These are phyloP conservation scores for Macrobrachium rosenbergii DNA, from an alignment of 1,140 invertebrate genomes.

Conservation along the genomic window DNA sequence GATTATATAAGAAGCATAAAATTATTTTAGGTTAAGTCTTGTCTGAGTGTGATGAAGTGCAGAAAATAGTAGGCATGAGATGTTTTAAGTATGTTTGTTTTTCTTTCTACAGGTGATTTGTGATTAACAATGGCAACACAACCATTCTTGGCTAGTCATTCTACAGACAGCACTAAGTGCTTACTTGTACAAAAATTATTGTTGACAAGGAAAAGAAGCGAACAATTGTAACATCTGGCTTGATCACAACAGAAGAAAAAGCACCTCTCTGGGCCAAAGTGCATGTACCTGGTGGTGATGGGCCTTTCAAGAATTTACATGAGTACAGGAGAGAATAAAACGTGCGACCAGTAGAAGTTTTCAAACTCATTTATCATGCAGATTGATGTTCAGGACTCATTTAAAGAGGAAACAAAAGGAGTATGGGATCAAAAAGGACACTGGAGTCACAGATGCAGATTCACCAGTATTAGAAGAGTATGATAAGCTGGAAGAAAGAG, in stretches of 20 bases:
- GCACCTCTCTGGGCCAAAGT: constrained; percentile 27
- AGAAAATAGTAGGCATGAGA: too few species aligned
- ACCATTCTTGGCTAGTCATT: constrained; percentile 16
- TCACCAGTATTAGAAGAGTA: constrained; percentile 8
- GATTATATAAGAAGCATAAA: too few species aligned
- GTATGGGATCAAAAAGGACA: constrained; percentile 13
- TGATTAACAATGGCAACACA: constrained; percentile 25
- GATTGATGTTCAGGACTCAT: constrained; percentile 35
- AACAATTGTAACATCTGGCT: constrained; percentile 9
- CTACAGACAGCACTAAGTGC: too few species aligned
- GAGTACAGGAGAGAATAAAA: not conserved
- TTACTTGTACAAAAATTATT: constrained; percentile 19
- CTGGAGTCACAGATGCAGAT: constrained; percentile 28
- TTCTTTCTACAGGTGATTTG: too few species aligned
- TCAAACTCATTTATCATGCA: not conserved
- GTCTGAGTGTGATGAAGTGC: too few species aligned
- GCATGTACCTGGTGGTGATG: constrained; percentile 21
- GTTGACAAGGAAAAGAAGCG: constrained; percentile 19
- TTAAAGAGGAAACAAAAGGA: constrained; percentile 22
- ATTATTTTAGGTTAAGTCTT: too few species aligned
- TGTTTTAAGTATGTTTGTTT: not conserved
- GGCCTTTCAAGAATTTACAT: too few species aligned
- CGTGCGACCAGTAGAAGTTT: constrained; percentile 11
- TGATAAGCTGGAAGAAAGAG: constrained; percentile 18
- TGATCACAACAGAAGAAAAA: constrained; percentile 35